Evolutionary conservation across 2,888 invertebrate genomes (phyloP), one percentile per base, ranked within the genome.

Genomic region (Plusia festucae): DNA sequence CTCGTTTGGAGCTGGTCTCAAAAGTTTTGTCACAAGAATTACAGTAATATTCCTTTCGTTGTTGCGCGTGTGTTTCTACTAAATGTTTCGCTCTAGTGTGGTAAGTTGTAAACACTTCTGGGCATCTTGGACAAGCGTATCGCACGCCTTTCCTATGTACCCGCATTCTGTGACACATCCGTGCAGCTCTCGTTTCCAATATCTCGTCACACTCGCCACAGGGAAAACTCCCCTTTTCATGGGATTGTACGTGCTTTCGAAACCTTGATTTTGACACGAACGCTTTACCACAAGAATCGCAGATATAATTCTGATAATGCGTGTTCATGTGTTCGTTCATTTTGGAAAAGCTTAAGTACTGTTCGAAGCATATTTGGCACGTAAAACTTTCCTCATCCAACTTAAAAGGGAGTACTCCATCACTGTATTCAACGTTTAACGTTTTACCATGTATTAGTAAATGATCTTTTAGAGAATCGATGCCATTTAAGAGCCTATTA

Each of bases 301-400:
- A 95, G 55, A 95, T 79, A 52, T 94, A 90, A 68, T 95, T 94
- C 60, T 90, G 90, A 70, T 90, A 94, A 73, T 95, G 95, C 0
- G 82, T 85, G 54, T 94, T 95, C 89, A 95, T 94, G 52, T 95
- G 95, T 53, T 91, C 90, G 60, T 94, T 94, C 24, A 93, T 83
- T 84, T 91, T 92, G 0, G 89, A 68, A 55, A 94, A 94, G 16
- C 83, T 90, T 0, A 77, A 60, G 59, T 90, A 93, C 44, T 79
- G 70, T 1, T 74, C 76, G 8, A 83, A 85, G 73, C 95, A 95
- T 64, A 88, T 87, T 72, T 94, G 94, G 71, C 95, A 95, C 20
- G 84, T 78, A 60, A 87, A 92, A 0, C 82, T 85, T 30, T 86
- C 82, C 6, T 87, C 80, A 7, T 88, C 85, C 0, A 95, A 82